Base-by-base conservation (phyloP, 2,888 invertebrate genomes). In the Erebia epiphron region DNA sequence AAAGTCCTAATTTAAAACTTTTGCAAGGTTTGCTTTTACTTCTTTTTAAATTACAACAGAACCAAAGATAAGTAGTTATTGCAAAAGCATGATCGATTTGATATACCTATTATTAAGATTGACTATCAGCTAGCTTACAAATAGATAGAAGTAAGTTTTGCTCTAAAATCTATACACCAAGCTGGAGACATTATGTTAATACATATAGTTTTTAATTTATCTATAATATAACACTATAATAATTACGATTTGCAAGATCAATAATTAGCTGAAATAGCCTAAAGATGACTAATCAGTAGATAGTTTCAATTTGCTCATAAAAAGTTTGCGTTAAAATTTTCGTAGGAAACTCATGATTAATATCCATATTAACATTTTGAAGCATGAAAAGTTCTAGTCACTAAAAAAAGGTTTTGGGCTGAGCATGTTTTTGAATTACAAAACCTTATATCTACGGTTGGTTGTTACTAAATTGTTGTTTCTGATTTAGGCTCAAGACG, bases 401-500 rank as follows among this genome's bases (percentile, higher is more conserved):
- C 18, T 58, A 49, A 58, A 46, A 43, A 64, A 66, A 52, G 61
- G 49, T 69, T 69, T 50, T 41, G 52, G 11, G 65, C 61, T 62
- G 49, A 69, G 73, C 73, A 73, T 73, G 73, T 62, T 21, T 66
- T 41, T 46, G 49, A 62, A 52, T 1, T 14, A 14, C 18, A 46
- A n/a, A 58, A 16, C n/a, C n/a, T 35, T 11, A 49, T 13, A 16
- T 18, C n/a, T n/a, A n/a, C n/a, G n/a, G n/a, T 67, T 21, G 41
- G 14, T 57, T 49, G 16, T 50, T 26, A 21, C 21, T 65, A 35
- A 73, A 63, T 64, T 49, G 43, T 54, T 52, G 7, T 18, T 26
- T 65, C 65, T 54, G 76, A 82, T 86, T 14, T 85, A 93, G 93
- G 93, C n/a, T 91, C 92, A 77, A 94, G 96, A 75, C 95, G 97